Evolutionary conservation across 1,140 invertebrate genomes (phyloP).

Genomic region (Arctopsyche grandis): DNA sequence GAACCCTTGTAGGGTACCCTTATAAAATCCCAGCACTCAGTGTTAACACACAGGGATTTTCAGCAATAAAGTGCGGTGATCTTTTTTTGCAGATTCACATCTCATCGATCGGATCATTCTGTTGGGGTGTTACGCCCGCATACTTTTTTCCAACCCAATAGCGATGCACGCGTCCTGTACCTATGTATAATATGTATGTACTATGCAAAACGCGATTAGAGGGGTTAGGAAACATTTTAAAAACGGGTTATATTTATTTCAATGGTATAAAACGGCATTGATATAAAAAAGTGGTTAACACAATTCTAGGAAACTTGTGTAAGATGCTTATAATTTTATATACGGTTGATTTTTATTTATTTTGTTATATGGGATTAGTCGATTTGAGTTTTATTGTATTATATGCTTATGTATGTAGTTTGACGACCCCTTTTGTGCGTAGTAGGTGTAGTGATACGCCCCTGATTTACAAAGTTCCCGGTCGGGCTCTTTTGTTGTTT

Average conservation of each 20-base stretch:
- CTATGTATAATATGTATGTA: neutral
- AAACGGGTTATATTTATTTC: too few relatives aligned
- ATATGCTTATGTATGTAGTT: neutral
- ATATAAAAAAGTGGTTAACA: too few relatives aligned
- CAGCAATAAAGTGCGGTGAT: slow-evolving; percentile 44
- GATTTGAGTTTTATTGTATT: too few relatives aligned
- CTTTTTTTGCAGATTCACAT: slow-evolving; percentile 19
- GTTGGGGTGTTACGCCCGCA: slow-evolving; percentile 47
- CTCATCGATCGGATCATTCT: slow-evolving; percentile 29
- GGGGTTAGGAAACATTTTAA: too few relatives aligned
- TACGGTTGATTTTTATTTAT: too few relatives aligned
- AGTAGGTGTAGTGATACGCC: slow-evolving; percentile 25
- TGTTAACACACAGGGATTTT: slow-evolving; percentile 25
- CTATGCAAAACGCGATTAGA: too few relatives aligned
- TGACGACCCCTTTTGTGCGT: neutral
- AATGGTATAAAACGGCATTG: too few relatives aligned
- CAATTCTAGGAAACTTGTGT: too few relatives aligned
- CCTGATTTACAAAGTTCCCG: slow-evolving; percentile 7
- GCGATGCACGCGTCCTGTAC: neutral
- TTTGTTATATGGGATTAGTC: too few relatives aligned
- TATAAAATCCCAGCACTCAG: slow-evolving; percentile 12
- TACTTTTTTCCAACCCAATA: slow-evolving; percentile 27
- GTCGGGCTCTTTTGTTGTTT: slow-evolving; percentile 36
- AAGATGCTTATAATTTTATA: too few relatives aligned
- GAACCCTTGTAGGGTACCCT: slow-evolving; percentile 8